Base-by-base conservation (phyloP, 2,797 vertebrate genomes). In the Microctenopoma lineatum region DNA sequence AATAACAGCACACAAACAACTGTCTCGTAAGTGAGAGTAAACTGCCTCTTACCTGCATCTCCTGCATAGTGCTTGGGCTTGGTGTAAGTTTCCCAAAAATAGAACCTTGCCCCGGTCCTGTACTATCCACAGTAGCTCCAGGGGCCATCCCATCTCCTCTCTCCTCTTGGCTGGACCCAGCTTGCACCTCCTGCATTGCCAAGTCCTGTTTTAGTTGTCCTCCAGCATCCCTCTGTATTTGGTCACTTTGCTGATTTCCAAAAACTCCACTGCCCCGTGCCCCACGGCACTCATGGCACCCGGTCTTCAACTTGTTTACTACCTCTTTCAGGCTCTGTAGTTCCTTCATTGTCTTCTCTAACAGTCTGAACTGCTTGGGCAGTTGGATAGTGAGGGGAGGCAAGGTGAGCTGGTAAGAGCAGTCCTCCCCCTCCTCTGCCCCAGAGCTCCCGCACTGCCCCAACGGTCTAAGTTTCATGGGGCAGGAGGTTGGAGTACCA, bases 351-450 rank as follows among this genome's bases (percentile, higher is more conserved):
- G 96, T 95, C 89, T 95, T 96, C 84, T 98, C 96, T 62, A 98
- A 90, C 80, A 96, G 87, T 77, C 91, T 89, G 75, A 97, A 94
- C 88, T 97, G 94, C 87, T 91, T 94, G 7, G 98, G 97, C 66
- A 99, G 91, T 92, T 98, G 96, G 62, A 99, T 90, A 57, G 96
- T 96, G 88, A 99, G 90, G 0, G 94, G 91, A 48, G 98, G 98
- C 85, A 99, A 80, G 55, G 87, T 95, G 79, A 99, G 88, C 92
- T 97, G 96, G 75, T 96, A 97, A 0, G 93, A 92, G 72, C 98
- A 99, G 6, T 96, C 94, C 7, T 94, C 96, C 9, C 84, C 93
- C 0, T 91, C 90, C 45, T 90, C 90, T 81, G 91, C 90, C n/a
- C 87, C 90, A 0, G 88, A 82, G 71, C 70, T 81, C 52, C 91